Evolutionary conservation across 2,797 vertebrate genomes (phyloP), one percentile per base, ranked within the genome.

Genomic region (Sandelia bainsii): DNA sequence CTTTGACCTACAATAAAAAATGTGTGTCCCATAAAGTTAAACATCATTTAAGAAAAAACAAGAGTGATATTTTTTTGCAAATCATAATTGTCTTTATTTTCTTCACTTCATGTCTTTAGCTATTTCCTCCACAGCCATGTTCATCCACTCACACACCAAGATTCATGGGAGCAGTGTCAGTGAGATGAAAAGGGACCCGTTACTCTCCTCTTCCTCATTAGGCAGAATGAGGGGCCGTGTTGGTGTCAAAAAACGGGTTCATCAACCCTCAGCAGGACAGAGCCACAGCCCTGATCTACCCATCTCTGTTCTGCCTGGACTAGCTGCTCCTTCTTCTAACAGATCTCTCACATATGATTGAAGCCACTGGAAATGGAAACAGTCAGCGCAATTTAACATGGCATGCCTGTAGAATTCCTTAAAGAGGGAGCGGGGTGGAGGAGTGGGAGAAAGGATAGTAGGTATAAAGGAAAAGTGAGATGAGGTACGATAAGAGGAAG

Each of bases 331-430:
- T 53, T 75, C 60, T 17, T 77, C 62, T 69, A 66, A 62, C 73
- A 84, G 62, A 81, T 59, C 80, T 70, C 81, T 83, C 80, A 71
- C 73, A 93, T 95, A 93, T 95, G 95, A 96, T 93, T 93, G 94
- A 96, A 93, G 90, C 91, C 69, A 87, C 62, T 93, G 93, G 94
- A 95, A 95, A 96, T 95, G 89, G 93, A 93, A 94, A 93, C 93
- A 93, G 94, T 95, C 95, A 92, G 92, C 81, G 89, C 92, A 92
- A 95, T 96, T 95, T 94, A 94, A 95, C 93, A 94, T 93, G 93
- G 90, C 83, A 45, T 85, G 87, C 83, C 87, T 86, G 69, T 88
- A 87, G 94, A 94, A 94, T 92, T 94, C 86, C 92, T 94, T 95
- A 92, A 82, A 79, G 44, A 65, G 56, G 73, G 53, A 62, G 37